Evolutionary conservation across 2,113 vertebrate genomes (phyloP), one percentile per base, ranked within the genome.

Genomic region (Emydura subglobosa): DNA sequence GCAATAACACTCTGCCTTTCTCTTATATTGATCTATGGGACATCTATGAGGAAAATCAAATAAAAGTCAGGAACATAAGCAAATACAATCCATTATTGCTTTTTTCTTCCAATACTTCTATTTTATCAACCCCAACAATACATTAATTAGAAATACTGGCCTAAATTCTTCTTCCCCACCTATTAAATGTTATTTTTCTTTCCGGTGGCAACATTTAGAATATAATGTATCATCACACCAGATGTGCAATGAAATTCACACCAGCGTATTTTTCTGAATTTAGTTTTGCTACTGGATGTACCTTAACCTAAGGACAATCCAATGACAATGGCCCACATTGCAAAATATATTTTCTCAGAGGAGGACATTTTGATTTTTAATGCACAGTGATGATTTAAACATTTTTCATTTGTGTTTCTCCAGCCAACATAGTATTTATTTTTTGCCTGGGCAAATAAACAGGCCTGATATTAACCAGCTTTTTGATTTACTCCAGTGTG

Each of bases 391-490:
- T 49, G 1, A 54, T 80, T 2, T 61, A 65, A 86, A 2, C 2
- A 31, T 59, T 92, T 91, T 72, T 72, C 14, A 79, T 87, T n/a
- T 72, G 19, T 79, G 8, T 82, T 78, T 81, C 83, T 87, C n/a
- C 9, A 78, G 82, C 68, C 3, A 88, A 31, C 17, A 72, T 55
- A 87, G 11, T 78, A 91, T 79, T 92, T 80, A 76, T 89, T 57
- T 25, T 94, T 92, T 87, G 31, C 87, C 82, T 89, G 44, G 72
- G 74, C 12, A 92, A 91, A 65, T 3, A 81, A 87, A 89, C 53
- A 85, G 3, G 22, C 19, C 7, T 90, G 65, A 93, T 90, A 79
- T 65, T 84, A 92, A 65, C 80, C 72, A 93, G 51, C 68, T n/a
- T 7, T 89, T 80, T 81, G 5, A 50, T 39, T 54, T n/a, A 78